Percentiles rank a stretch among this genome's conserved stretches.
These are phyloP conservation scores for Brachionus calyciflorus DNA, from an alignment of 1,140 invertebrate genomes.

Conservation along the genomic window DNA sequence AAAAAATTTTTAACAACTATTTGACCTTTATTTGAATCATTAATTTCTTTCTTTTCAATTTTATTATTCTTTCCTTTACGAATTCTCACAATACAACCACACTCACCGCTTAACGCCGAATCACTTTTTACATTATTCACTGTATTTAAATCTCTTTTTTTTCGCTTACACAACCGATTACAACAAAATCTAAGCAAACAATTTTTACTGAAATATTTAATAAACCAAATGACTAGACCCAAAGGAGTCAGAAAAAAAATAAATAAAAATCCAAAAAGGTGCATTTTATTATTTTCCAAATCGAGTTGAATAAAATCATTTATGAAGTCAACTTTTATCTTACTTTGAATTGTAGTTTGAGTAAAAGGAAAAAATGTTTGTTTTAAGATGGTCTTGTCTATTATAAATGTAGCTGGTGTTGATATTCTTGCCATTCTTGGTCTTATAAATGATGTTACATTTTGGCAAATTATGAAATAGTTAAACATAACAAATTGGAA, in stretches of 20 bases:
- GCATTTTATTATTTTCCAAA: background rate
- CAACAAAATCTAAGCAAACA: conserved; percentile 4
- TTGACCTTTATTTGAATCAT: too few species aligned
- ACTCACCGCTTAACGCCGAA: conserved; percentile 20
- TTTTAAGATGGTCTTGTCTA: too few species aligned
- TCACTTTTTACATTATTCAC: background rate
- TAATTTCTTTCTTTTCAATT: background rate
- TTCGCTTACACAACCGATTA: background rate
- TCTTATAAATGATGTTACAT: too few species aligned
- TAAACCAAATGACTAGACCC: conserved; percentile 1
- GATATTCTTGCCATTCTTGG: too few species aligned
- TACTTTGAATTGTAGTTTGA: too few species aligned
- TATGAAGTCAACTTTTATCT: conserved; percentile 1
- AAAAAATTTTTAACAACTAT: background rate
- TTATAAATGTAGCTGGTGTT: too few species aligned
- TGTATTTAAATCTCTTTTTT: background rate
- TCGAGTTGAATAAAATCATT: conserved; percentile 16
- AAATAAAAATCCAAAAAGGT: conserved; percentile 5
- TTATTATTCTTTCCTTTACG: background rate
- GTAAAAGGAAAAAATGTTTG: too few species aligned
- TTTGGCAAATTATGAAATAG: too few species aligned
- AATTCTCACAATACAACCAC: background rate
- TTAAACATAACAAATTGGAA: too few species aligned
- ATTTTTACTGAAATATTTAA: conserved; percentile 23
- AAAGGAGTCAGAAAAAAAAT: conserved; percentile 12